phyloP scores from a whole-genome alignment of 2,113 vertebrate genomes.

The Mesoclemmys tuberculata region DNA sequence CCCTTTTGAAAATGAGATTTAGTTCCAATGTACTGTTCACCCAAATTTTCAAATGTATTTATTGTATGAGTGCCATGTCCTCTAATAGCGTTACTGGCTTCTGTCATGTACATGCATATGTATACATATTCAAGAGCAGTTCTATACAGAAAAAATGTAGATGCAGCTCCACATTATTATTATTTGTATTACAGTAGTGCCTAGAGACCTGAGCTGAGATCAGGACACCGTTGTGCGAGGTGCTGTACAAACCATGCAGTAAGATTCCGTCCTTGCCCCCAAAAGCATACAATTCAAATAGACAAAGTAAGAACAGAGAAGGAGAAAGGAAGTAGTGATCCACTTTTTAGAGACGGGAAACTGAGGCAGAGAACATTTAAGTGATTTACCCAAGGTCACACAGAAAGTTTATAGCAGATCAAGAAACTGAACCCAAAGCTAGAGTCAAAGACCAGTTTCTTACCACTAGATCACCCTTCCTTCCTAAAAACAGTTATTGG shows the following conservation, averaged over 20 bases:
- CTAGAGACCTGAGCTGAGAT: background rate
- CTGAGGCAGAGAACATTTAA: background rate
- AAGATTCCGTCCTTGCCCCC: background rate
- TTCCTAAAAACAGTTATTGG: background rate
- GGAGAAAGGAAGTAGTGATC: background rate
- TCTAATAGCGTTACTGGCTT: background rate
- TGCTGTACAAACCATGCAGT: background rate
- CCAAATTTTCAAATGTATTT: background rate
- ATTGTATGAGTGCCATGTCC: background rate
- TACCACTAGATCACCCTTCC: background rate
- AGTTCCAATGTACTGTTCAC: background rate
- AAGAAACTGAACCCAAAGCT: background rate
- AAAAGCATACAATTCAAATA: background rate
- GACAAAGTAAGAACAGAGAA: background rate
- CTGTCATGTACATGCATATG: background rate
- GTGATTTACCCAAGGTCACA: background rate
- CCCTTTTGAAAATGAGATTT: too few species aligned
- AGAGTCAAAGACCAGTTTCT: background rate
- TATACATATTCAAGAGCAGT: background rate
- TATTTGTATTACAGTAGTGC: background rate
- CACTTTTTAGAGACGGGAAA: background rate
- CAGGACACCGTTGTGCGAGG: background rate
- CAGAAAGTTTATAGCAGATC: background rate
- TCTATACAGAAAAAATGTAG: background rate
- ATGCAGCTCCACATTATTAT: background rate